Evolutionary conservation across 2,113 vertebrate species (phyloP), one percentile per base, ranked within the genome.

Genomic region (Spheniscus mendiculus): DNA sequence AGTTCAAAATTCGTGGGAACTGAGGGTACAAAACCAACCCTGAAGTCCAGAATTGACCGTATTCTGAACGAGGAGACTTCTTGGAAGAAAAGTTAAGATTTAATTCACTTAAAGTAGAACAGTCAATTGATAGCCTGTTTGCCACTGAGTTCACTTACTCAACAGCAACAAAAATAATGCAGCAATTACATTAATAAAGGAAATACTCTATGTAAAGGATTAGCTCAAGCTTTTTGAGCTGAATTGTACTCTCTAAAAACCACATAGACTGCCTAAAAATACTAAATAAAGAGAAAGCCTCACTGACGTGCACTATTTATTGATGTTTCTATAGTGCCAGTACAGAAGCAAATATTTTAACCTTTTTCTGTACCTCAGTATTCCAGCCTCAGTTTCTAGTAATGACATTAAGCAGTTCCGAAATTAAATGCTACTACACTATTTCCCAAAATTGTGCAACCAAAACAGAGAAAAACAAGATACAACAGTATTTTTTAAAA

Each of bases 401-500:
- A 77, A 72, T 34, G 71, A 82, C 63, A 91, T 38, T 66, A 95
- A 67, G 23, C 90, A 44, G 19, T 62, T 78, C 53, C 53, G 56
- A 87, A 95, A 96, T 95, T 53, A 93, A 71, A 70, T 45, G 12
- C 22, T 92, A 47, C n/a, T 71, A 45, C 4, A 11, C 21, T 73
- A 52, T 71, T 95, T 87, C 61, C 69, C 25, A 38, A 92, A 97
- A 97, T 19, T 72, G 36, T n/a, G 83, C 79, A 74, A 93, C 80
- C 10, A 62, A 82, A 89, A 5, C 34, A 77, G 26, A 85, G 27
- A 9, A 73, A 67, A 67, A 10, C 14, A 70, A 86, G 96, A 70
- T 5, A 45, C 5, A 90, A 29, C 22, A 40, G 62, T 49, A n/a
- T 83, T 95, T 95, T 87, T 81, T 3, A 26, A 65, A 90, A 62